Evolutionary conservation across 2,888 invertebrate genomes (phyloP).

Genomic region (Alloplasta piceator): DNA sequence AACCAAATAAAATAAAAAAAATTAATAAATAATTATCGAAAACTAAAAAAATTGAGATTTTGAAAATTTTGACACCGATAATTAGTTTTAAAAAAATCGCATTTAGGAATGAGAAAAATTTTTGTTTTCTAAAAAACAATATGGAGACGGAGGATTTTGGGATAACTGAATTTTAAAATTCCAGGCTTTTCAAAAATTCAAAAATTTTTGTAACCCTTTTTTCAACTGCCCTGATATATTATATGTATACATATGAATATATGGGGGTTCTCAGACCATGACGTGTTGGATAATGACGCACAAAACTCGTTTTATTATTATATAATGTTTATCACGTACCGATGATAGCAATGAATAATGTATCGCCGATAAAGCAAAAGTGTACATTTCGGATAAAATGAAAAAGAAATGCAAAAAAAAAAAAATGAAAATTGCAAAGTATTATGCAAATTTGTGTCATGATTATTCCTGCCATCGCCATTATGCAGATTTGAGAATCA

Average conservation of each 20-base stretch:
- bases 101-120: too few species aligned
- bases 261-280: slow-evolving; percentile 26
- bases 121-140: not conserved
- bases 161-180: too few species aligned
- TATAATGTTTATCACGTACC: slow-evolving; percentile 55
- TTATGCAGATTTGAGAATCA: not conserved
- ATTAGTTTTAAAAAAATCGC: too few species aligned
- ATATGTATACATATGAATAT: not conserved
- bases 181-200: too few species aligned
- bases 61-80: too few species aligned
- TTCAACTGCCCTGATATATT: not conserved
- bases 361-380: slow-evolving; percentile 51
- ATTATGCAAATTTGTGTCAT: slow-evolving; percentile 3
- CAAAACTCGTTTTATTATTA: slow-evolving; percentile 56
- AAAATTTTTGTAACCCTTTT: not conserved
- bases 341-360: slow-evolving; percentile 59
- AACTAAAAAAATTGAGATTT: too few species aligned
- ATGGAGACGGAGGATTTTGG: too few species aligned
- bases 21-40: too few species aligned
- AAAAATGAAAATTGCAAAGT: slow-evolving; percentile 50
- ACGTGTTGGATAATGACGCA: slow-evolving; percentile 58
- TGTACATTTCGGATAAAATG: slow-evolving; percentile 53
- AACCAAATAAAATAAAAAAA: too few species aligned
- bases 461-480: slow-evolving; percentile 11
- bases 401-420: slow-evolving; percentile 22